A percentile compares a stretch with the other conserved stretches of the same genome.
Conservation (phyloP, 2,113 vertebrate genomes). For the Petrocephalus zakoni region DNA sequence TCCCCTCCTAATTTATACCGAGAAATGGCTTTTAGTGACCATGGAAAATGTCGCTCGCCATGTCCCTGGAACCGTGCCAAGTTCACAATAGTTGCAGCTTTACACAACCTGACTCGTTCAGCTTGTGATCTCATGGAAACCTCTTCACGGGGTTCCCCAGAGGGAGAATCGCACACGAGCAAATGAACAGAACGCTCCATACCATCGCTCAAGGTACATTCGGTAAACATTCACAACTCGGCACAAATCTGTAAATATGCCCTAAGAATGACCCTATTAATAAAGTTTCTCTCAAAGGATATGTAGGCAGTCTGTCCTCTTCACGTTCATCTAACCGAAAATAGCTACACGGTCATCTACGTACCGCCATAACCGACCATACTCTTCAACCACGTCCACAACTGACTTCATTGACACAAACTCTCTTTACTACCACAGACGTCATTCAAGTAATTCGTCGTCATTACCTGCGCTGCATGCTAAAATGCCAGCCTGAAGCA, state of each 20-base stretch:
- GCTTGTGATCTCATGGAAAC: not conserved
- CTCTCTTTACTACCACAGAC: not conserved
- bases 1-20: not conserved
- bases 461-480: not conserved
- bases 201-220: conserved; percentile 9
- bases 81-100: conserved; percentile 1
- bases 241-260: not conserved
- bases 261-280: not conserved
- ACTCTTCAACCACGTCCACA: not conserved
- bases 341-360: not conserved
- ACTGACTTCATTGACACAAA: conserved; percentile 9
- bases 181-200: not conserved
- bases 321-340: not conserved
- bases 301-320: not conserved
- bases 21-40: not conserved
- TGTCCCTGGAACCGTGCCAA: not conserved
- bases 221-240: not conserved
- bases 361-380: not conserved
- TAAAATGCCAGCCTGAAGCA: not conserved
- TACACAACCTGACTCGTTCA: too few relatives aligned
- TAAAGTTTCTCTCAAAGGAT: not conserved
- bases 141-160: not conserved
- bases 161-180: not conserved
- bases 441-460: conserved; percentile 4
- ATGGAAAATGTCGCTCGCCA: not conserved